These are phyloP conservation scores for Anoplophora glabripennis DNA, from an alignment of 1,140 invertebrate genomes.

Conservation along the genomic window DNA sequence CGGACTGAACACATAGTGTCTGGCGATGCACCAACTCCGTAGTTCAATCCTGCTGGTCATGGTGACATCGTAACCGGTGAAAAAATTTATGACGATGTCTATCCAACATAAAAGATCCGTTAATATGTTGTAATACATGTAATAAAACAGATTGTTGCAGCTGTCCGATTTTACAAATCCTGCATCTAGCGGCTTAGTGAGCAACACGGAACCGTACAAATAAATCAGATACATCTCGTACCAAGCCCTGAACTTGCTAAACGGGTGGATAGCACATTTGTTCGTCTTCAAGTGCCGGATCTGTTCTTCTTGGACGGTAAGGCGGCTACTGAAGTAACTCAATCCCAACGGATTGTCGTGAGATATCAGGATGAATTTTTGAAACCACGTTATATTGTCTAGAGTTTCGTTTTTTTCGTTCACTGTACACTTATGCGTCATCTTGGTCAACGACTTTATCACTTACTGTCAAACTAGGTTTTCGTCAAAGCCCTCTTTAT, in stretches of 20 bases:
- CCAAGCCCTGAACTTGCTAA: constrained; percentile 8
- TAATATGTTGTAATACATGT: not conserved
- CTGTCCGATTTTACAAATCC: not conserved
- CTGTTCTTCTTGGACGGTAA: not conserved
- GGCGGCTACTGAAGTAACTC: constrained; percentile 3
- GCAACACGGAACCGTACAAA: not conserved
- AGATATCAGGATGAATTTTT: not conserved
- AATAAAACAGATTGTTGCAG: not conserved
- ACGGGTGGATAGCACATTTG: not conserved
- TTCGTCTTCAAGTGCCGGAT: not conserved
- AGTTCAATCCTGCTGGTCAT: not conserved
- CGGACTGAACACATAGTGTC: not conserved
- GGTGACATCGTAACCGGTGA: not conserved
- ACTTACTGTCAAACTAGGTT: too few relatives aligned
- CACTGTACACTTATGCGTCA: too few relatives aligned
- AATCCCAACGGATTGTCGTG: not conserved
- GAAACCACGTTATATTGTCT: too few relatives aligned
- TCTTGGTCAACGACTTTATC: too few relatives aligned
- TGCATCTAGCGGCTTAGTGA: not conserved
- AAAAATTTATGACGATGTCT: not conserved
- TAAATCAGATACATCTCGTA: not conserved
- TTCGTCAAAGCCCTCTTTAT: too few relatives aligned
- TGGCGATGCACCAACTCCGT: not conserved
- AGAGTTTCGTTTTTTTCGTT: too few relatives aligned
- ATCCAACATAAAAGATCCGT: not conserved